phyloP scores from a whole-genome alignment of 2,888 invertebrate species.

The Plebejus anna region DNA sequence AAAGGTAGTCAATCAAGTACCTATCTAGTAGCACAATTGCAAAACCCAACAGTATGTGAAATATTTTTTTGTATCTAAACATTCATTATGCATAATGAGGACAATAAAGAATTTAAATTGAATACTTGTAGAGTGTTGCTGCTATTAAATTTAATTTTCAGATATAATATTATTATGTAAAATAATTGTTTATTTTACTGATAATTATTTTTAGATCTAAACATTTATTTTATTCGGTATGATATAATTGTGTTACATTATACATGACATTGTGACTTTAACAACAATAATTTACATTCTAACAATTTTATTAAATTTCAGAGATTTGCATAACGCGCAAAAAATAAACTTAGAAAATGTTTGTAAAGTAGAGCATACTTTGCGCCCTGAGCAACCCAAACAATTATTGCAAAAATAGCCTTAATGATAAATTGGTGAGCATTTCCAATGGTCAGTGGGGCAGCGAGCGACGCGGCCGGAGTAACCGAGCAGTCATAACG shows the following conservation, averaged over 20 bases:
- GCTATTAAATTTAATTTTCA: conserved; percentile 1
- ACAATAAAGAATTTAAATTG: neutral
- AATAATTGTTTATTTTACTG: neutral
- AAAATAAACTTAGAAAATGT: neutral
- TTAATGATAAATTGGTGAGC: conserved; percentile 79
- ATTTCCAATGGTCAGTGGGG: conserved; percentile 70
- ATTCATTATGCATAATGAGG: neutral
- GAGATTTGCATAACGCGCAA: neutral
- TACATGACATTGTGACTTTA: neutral
- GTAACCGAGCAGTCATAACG: conserved; percentile 72
- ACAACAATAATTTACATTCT: neutral
- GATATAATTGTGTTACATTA: neutral
- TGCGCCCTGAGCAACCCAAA: conserved; percentile 54
- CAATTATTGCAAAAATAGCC: conserved; percentile 79
- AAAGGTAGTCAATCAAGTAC: too few species aligned
- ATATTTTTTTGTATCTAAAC: neutral
- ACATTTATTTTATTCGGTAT: neutral
- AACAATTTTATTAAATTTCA: neutral
- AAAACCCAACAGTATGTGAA: neutral
- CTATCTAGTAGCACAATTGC: too few species aligned
- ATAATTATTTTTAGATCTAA: neutral
- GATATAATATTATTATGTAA: too few species aligned
- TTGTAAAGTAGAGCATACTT: conserved; percentile 56
- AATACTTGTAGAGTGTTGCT: neutral
- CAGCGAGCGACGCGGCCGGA: conserved; percentile 63